These are phyloP conservation scores for Zoanthus gigantus DNA, from an alignment of 92 coral and sea anemone genomes.

Conservation along the genomic window DNA sequence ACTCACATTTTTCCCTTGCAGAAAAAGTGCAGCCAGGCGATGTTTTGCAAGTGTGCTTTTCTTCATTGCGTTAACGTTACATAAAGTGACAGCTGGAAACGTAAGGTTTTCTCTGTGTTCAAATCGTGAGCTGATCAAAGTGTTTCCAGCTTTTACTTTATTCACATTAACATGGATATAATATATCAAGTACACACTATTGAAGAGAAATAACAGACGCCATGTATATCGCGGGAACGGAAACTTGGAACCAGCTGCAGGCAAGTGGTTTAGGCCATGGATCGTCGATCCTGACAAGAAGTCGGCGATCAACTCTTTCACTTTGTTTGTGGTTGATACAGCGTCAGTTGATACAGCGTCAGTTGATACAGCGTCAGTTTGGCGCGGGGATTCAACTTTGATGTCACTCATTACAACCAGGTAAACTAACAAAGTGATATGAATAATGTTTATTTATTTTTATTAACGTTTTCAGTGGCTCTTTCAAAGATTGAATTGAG, in stretches of 20 bases:
- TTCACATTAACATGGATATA: background rate
- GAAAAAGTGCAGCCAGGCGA: background rate
- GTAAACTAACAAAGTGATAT: background rate
- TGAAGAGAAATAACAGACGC: slow-evolving; percentile 6
- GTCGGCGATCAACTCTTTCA: background rate
- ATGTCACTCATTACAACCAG: background rate
- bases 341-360: background rate
- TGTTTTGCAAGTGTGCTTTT: background rate
- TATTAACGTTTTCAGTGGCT: too few relatives aligned
- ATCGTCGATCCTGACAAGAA: background rate
- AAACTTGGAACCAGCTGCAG: background rate
- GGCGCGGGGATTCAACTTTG: background rate
- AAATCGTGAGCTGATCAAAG: slow-evolving; percentile 1
- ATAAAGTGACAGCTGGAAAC: slow-evolving; percentile 17
- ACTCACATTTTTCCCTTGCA: background rate
- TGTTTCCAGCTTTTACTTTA: background rate
- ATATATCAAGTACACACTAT: background rate
- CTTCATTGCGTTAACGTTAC: background rate
- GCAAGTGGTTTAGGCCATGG: slow-evolving; percentile 25
- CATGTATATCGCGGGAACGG: background rate
- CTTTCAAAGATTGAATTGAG: too few relatives aligned
- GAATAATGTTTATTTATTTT: background rate
- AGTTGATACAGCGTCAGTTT: background rate
- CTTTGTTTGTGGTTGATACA: background rate
- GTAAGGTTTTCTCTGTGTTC: background rate